Base-by-base conservation (phyloP, 2,888 invertebrate species). In the Drosophila hamatofila region DNA sequence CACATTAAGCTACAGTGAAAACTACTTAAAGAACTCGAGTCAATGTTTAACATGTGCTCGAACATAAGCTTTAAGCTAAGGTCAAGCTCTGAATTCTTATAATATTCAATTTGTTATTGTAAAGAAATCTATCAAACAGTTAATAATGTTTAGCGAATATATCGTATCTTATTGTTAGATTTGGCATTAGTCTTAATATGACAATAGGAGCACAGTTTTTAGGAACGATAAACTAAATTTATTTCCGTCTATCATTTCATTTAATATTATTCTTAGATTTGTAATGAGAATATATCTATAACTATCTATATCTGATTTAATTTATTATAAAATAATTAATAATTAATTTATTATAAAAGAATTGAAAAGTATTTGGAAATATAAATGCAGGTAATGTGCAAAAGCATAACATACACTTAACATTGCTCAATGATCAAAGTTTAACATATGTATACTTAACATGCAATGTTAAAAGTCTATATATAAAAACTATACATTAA, bases 1-100 rank as follows among this genome's bases (percentile, higher is more conserved):
- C 16, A 30, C n/a, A 59, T 37, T 42, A 37, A 42, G 27, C 9
- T 57, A 61, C 69, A 62, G 52, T 68, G 44, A 11, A 30, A 16
- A 51, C 35, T 16, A 12, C 21, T 6, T 46, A 9, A 52, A 14
- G 41, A 30, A 2, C 27, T n/a, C 27, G 1, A 33, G 12, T 18
- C 4, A 7, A 0, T 12, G 4, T 6, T 30, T 33, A 49, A 30
- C 49, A 30, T 30, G 49, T 12, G 48, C 11, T 27, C 11, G 3
- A n/a, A 4, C 11, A 3, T 4, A 9, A 48, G 25, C 41, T 41
- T 2, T 27, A 48, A 27, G 8, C 16, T 16, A 37, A 37, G 35
- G 16, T 7, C 35, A 37, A 16, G 16, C 7, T 35, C 2, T 16
- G 16, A 14, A 35, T 35, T 14, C 5, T 11, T 27, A 12, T 30